These are phyloP conservation scores for Hedychridium roseum DNA, from an alignment of 2,888 invertebrate species.

Conservation along the genomic window DNA sequence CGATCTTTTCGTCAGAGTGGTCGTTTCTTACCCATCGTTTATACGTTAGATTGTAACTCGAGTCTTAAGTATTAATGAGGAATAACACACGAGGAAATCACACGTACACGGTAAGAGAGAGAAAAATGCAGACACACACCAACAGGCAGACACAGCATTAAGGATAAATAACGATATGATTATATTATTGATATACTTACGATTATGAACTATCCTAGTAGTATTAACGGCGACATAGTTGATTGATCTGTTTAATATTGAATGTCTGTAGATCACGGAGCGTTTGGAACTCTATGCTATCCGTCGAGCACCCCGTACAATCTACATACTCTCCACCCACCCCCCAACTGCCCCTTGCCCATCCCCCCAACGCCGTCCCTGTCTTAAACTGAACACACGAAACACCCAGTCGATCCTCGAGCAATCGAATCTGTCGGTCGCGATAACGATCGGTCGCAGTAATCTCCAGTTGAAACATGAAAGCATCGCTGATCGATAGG, in stretches of 20 bases:
- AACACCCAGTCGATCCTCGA: not conserved
- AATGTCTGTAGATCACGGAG: constrained; percentile 64
- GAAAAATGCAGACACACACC: constrained; percentile 35
- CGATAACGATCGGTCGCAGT: no score
- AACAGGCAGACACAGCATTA: constrained; percentile 53
- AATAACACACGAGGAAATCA: constrained; percentile 16
- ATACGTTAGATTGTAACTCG: constrained; percentile 61
- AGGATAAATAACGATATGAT: constrained; percentile 59
- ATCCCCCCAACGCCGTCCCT: constrained; percentile 24
- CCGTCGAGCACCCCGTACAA: constrained; percentile 46
- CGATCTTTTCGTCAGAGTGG: constrained; percentile 48
- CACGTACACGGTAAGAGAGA: constrained; percentile 21
- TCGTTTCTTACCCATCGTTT: constrained; percentile 64
- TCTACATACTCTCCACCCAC: constrained; percentile 18
- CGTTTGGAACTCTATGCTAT: constrained; percentile 64
- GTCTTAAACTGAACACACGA: no score
- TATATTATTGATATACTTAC: constrained; percentile 64
- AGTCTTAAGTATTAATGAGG: constrained; percentile 42
- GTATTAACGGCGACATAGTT: constrained; percentile 63
- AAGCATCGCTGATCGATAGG: no score
- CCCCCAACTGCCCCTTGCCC: constrained; percentile 25
- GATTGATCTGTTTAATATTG: constrained; percentile 64
- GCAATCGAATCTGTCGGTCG: no score
- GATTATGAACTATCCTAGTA: constrained; percentile 62
- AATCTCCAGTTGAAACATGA: no score